Evolutionary conservation across 2,113 vertebrate genomes (phyloP).

Genomic region (Vanacampus margaritifer): DNA sequence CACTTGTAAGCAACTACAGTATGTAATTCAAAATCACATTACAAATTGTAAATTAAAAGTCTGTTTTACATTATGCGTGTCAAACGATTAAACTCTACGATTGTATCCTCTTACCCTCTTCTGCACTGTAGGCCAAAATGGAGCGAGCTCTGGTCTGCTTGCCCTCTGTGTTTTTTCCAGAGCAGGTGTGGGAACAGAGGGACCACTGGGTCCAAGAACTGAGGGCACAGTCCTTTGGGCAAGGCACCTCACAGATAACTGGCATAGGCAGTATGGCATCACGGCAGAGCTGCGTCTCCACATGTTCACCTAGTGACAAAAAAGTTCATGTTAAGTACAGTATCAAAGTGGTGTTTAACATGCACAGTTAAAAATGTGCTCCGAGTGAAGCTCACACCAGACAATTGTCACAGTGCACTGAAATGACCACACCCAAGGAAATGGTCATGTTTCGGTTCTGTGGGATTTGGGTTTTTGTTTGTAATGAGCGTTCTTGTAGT

Average conservation of each 20-base stretch:
- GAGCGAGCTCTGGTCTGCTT: constrained; percentile 86
- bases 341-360: background rate
- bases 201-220: constrained; percentile 90
- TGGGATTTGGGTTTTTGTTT: too few relatives aligned
- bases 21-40: too few relatives aligned
- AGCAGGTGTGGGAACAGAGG: constrained; percentile 95
- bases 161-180: constrained; percentile 95
- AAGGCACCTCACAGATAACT: constrained; percentile 84
- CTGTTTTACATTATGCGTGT: too few relatives aligned
- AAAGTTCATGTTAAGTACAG: background rate
- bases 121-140: constrained; percentile 85
- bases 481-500: too few relatives aligned
- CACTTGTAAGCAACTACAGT: too few relatives aligned
- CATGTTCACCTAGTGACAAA: constrained; percentile 77
- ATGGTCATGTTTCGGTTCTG: too few relatives aligned
- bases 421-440: too few relatives aligned
- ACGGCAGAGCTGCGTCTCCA: constrained; percentile 86
- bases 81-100: too few relatives aligned
- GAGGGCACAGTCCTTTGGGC: constrained; percentile 90
- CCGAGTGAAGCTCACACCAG: too few relatives aligned
- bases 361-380: too few relatives aligned
- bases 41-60: too few relatives aligned
- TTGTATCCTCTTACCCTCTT: constrained; percentile 78
- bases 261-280: constrained; percentile 94
- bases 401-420: too few relatives aligned